Percentiles rank a stretch among this genome's conserved stretches.
These are phyloP conservation scores for Macrotus californicus DNA, from an alignment of 2,113 vertebrate species.

Conservation along the genomic window DNA sequence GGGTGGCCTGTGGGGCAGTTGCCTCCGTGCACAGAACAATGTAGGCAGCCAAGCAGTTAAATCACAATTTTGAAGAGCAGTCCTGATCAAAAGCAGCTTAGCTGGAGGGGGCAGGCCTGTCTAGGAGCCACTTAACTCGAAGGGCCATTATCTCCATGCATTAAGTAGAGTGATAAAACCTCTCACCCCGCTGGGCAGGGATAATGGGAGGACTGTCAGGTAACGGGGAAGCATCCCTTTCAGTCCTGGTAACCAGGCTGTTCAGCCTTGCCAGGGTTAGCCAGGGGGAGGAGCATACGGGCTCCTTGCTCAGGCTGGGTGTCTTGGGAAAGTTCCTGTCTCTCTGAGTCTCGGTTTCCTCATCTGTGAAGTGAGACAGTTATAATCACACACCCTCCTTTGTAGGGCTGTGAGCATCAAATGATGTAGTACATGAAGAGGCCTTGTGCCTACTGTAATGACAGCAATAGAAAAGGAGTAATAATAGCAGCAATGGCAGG, in stretches of 20 bases:
- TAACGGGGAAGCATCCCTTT: not conserved
- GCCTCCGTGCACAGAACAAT: slow-evolving; percentile 40
- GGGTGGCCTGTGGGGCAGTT: slow-evolving; percentile 45
- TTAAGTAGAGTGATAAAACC: slow-evolving; percentile 10
- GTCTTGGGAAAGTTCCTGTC: not conserved
- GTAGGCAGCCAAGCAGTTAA: slow-evolving; percentile 24
- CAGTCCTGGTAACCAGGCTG: not conserved
- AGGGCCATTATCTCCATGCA: slow-evolving; percentile 7
- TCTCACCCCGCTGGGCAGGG: not conserved
- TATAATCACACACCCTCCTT: not conserved
- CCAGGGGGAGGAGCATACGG: not conserved
- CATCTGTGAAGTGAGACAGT: not conserved
- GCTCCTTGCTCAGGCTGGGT: not conserved
- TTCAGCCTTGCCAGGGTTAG: not conserved
- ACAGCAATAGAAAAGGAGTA: not conserved
- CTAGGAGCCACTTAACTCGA: slow-evolving; percentile 32
- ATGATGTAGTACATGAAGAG: not conserved
- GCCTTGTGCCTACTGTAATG: not conserved
- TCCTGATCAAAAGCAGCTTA: slow-evolving; percentile 45
- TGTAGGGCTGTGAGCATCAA: not conserved
- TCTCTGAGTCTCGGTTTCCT: slow-evolving; percentile 7
- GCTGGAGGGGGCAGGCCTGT: slow-evolving; percentile 27
- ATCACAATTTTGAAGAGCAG: slow-evolving; percentile 28
- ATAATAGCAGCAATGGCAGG: not conserved
- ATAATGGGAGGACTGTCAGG: not conserved